Base-by-base conservation (phyloP, 2,113 vertebrate species). In the Coreoperca whiteheadi region DNA sequence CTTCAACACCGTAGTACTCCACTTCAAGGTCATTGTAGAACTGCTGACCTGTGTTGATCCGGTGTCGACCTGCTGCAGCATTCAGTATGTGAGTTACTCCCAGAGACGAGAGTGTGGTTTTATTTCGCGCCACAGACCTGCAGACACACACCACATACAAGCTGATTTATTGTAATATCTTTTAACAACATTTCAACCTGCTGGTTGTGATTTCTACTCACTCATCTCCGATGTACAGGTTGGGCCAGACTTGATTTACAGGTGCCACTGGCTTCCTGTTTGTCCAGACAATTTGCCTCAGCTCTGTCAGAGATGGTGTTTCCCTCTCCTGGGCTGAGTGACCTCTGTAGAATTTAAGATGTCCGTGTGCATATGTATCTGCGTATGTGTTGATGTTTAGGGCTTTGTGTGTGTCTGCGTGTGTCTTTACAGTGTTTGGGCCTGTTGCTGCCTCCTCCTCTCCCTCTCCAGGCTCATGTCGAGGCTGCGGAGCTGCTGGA, bases 71-170 rank as follows among this genome's bases (percentile, higher is more conserved):
- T 0, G 96, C 95, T 34, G 95, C 95, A 0, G 95, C 96, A 0
- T 97, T 96, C 78, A 98, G 91, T 1, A 96, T 7, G 0, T 97
- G 96, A 61, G 96, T 97, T 83, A 97, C 95, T 41, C 96, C 94
- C 93, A 97, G 88, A 70, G 70, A 94, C 4, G 84, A 92, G 61
- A 97, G 93, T 25, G 87, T 93, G 0, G n/a, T 82, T 92, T 96
- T 96, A 90, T 97, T 96, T 81, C 87, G 87, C 15, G 96, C 96
- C 0, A 91, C 73, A 0, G 95, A 82, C 82, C 87, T 91, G 63
- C 50, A 80, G 21, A 74, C 70, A 87, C 37, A 65, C 53, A 65
- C 0, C 43, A 60, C 77, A 82, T 15, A 32, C 9, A 66, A 50
- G 48, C 66, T 11, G 25, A 64, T 79, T 56, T 8, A 25, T 7